These are phyloP conservation scores for Hyalella azteca DNA, from an alignment of 2,888 invertebrate species.

Conservation along the genomic window DNA sequence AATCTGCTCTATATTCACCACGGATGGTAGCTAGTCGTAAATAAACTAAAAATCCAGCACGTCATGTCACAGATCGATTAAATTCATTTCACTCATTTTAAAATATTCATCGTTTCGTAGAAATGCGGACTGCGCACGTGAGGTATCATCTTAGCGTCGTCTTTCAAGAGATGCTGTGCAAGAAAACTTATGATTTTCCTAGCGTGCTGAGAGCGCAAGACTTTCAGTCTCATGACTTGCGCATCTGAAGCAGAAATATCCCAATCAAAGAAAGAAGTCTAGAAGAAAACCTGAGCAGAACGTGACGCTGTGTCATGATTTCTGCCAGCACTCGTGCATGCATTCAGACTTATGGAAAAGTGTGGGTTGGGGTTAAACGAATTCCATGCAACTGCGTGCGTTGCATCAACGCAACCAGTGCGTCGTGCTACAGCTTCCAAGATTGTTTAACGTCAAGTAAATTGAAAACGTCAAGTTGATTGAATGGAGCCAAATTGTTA, in stretches of 20 bases:
- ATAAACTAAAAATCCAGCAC: not conserved
- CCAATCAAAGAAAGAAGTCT: conserved; percentile 15
- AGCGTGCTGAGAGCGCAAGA: conserved; percentile 1
- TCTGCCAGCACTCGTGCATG: too few relatives aligned
- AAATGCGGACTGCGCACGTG: not conserved
- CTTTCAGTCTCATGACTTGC: conserved; percentile 24
- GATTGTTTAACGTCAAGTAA: too few relatives aligned
- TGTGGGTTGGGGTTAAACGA: too few relatives aligned
- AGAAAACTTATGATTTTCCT: conserved; percentile 16
- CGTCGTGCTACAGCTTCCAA: too few relatives aligned
- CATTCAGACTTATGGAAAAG: too few relatives aligned
- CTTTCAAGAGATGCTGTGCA: not conserved
- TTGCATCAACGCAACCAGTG: too few relatives aligned
- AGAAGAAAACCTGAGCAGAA: not conserved
- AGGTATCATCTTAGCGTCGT: not conserved
- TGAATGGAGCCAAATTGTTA: too few relatives aligned
- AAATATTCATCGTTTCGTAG: not conserved
- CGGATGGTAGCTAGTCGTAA: too few relatives aligned
- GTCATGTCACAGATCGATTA: not conserved
- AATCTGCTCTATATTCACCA: too few relatives aligned
- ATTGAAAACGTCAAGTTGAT: too few relatives aligned
- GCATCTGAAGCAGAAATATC: conserved; percentile 1
- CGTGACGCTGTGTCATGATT: too few relatives aligned
- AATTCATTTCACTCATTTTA: conserved; percentile 2
- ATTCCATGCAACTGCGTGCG: too few relatives aligned